phyloP scores from a whole-genome alignment of 2,797 vertebrate genomes.

The Galaxias olidus region DNA sequence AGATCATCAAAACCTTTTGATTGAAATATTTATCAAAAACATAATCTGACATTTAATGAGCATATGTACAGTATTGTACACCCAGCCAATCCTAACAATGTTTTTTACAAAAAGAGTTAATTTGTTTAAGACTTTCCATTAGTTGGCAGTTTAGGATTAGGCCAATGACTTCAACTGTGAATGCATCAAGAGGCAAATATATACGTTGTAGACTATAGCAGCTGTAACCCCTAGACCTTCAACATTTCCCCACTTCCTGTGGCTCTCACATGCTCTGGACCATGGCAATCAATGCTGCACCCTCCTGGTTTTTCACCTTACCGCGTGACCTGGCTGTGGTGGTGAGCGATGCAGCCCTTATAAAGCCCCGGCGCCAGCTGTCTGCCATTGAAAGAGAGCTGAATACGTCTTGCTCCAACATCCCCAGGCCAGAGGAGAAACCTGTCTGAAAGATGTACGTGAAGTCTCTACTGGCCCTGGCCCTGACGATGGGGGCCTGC shows the following conservation, averaged over 20 bases:
- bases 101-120: too few species aligned
- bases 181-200: background rate
- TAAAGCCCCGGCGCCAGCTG: background rate
- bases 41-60: too few species aligned
- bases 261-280: constrained; percentile 10
- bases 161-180: background rate
- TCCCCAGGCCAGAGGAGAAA: background rate
- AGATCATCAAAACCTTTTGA: too few species aligned
- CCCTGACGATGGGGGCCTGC: constrained; percentile 16
- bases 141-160: background rate
- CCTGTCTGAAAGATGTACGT: constrained; percentile 15
- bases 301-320: background rate
- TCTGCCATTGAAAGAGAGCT: background rate
- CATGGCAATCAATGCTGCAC: constrained; percentile 4
- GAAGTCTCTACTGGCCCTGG: constrained; percentile 7
- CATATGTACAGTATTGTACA: too few species aligned
- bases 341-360: background rate
- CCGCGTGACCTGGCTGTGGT: background rate
- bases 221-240: background rate
- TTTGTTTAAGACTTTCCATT: background rate
- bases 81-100: too few species aligned
- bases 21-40: too few species aligned
- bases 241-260: background rate
- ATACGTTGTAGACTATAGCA: background rate
- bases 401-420: background rate